phyloP scores from a whole-genome alignment of 2,113 vertebrate species.

The Malaclemys terrapin region DNA sequence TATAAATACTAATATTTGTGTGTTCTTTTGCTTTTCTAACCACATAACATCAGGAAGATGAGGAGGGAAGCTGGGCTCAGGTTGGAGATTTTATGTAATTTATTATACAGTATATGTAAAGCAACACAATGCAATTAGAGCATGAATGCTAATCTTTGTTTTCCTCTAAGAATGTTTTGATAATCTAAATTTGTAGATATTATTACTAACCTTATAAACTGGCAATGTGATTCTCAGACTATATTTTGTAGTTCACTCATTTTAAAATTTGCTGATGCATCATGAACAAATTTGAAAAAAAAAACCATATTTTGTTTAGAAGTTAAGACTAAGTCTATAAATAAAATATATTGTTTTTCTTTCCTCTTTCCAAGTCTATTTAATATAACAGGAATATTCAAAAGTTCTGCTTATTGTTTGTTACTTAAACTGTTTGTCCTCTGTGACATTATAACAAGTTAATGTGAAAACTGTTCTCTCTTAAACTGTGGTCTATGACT shows the following conservation, averaged over 20 bases:
- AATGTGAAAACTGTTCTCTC: neutral
- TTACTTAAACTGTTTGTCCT: neutral
- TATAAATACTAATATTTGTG: constrained; percentile 76
- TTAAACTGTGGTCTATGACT: neutral
- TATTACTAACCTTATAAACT: neutral
- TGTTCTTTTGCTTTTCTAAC: constrained; percentile 92
- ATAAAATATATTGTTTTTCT: neutral
- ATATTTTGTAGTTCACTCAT: neutral
- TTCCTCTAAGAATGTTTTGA: neutral
- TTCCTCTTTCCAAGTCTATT: neutral
- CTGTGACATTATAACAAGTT: neutral
- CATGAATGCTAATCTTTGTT: constrained; percentile 17
- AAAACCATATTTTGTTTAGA: neutral
- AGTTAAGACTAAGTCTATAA: neutral
- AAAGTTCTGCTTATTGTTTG: neutral
- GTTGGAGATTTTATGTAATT: constrained; percentile 87
- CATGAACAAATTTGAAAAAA: constrained; percentile 45
- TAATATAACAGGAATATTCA: neutral
- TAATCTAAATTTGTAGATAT: neutral
- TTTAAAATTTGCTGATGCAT: neutral
- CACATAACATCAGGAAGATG: constrained; percentile 96
- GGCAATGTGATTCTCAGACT: neutral
- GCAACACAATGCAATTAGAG: constrained; percentile 36
- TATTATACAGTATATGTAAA: constrained; percentile 66
- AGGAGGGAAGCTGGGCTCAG: constrained; percentile 99